Percentiles rank a stretch among this genome's conserved stretches.
phyloP scores from a whole-genome alignment of 2,888 invertebrate genomes.

The Agriotes lineatus region DNA sequence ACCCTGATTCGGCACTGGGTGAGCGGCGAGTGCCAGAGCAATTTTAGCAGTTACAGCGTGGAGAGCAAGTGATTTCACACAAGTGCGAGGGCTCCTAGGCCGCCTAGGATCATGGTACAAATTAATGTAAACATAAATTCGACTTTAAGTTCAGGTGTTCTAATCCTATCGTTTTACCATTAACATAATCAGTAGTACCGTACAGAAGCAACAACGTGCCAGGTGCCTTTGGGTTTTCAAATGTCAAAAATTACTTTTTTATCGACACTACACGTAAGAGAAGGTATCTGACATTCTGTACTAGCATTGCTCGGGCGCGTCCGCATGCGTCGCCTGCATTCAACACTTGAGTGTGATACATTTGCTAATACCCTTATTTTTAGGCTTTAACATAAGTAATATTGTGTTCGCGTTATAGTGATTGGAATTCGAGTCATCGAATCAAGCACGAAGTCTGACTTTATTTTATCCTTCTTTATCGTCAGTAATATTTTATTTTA shows the following conservation, averaged over 20 bases:
- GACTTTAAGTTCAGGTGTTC: neutral
- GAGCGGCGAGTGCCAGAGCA: slow-evolving; percentile 77
- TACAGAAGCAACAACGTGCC: neutral
- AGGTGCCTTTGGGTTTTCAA: slow-evolving; percentile 3
- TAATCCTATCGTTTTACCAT: slow-evolving; percentile 1
- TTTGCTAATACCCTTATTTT: neutral
- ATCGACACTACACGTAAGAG: neutral
- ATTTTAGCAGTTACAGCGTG: slow-evolving; percentile 54
- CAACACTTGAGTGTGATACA: neutral
- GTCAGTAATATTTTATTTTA: too few species aligned
- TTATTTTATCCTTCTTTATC: too few species aligned
- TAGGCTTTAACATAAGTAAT: too few species aligned
- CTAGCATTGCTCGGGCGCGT: too few species aligned
- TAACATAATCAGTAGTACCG: slow-evolving; percentile 4
- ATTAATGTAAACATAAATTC: slow-evolving; percentile 20
- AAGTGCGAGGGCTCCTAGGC: slow-evolving; percentile 15
- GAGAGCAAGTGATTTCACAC: slow-evolving; percentile 44
- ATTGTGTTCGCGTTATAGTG: too few species aligned
- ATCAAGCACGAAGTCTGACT: too few species aligned
- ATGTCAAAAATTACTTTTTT: slow-evolving; percentile 5
- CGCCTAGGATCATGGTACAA: slow-evolving; percentile 36
- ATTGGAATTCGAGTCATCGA: too few species aligned
- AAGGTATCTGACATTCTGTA: slow-evolving; percentile 8
- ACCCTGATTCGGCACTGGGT: slow-evolving; percentile 81
- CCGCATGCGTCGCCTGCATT: neutral